Base-by-base conservation (phyloP, 2,888 invertebrate species). In the Chloroclysta siterata region DNA sequence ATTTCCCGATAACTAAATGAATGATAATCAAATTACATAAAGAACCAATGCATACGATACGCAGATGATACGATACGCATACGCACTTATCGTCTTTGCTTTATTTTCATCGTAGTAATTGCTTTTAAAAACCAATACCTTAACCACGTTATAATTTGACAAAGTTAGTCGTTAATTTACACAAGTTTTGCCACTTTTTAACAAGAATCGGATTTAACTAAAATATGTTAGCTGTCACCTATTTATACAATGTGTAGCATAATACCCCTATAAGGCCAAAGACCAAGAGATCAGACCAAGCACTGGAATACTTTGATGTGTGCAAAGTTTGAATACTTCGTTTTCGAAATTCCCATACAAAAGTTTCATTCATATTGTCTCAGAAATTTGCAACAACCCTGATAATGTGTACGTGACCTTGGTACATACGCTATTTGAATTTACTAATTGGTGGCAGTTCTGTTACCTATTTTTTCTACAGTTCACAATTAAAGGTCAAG, bases 1-100 rank as follows among this genome's bases (percentile, higher is more conserved):
- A 62, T 61, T 54, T 59, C 48, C 42, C 17, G 60, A 61, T 67
- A 68, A 66, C 60, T 51, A 61, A 36, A 42, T 55, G 17, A 62
- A 60, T 59, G 58, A 66, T 61, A 53, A 65, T 55, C 53, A 53
- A 67, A 63, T 66, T 53, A 63, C 57, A 15, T 58, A 57, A 62
- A 56, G 50, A 46, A 47, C 56, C 22, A 66, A 7, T 33, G 5
- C 0, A 7, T 22, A 22, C n/a, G 3, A 22, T 22, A 22, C 22
- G n/a, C n/a, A 29, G 5, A 0, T 29, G 29, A 29, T n/a, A n/a
- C n/a, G 29, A 29, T 33, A 57, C 53, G 58, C 55, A 41, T 61
- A 62, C 62, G 62, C 60, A 42, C 10, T 17, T 52, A 29, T 33
- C 2, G n/a, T 3, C 5, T 47, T 42, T 41, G 14, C 14, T 29